These are phyloP conservation scores for Caenorhabditis panamensis DNA, from an alignment of 2,888 invertebrate species.

Conservation along the genomic window DNA sequence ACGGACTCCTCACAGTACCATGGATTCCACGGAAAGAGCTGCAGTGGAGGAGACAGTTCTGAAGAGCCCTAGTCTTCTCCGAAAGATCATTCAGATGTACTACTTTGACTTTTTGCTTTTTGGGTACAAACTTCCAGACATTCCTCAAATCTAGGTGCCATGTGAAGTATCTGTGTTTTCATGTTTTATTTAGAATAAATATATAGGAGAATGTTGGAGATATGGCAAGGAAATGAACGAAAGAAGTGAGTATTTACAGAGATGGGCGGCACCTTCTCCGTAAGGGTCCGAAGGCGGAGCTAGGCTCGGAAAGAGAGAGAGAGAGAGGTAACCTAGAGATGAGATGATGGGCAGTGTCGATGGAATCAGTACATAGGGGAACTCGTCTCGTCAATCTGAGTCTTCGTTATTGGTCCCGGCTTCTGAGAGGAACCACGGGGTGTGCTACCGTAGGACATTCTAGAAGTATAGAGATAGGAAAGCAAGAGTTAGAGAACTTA, in stretches of 20 bases:
- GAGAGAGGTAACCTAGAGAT: constrained; percentile 51
- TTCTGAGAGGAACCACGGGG: constrained; percentile 41
- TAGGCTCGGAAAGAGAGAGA: constrained; percentile 24
- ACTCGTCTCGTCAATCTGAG: constrained; percentile 54
- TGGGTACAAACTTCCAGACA: constrained; percentile 55
- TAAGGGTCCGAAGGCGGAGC: constrained; percentile 31
- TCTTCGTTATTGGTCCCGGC: constrained; percentile 51
- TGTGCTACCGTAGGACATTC: constrained; percentile 59
- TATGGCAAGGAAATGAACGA: constrained; percentile 37
- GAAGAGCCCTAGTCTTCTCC: constrained; percentile 36
- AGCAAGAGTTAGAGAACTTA: constrained; percentile 18
- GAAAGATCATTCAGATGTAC: constrained; percentile 60
- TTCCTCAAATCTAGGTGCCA: constrained; percentile 15
- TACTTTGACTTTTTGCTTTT: constrained; percentile 67
- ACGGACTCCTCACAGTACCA: constrained; percentile 49
- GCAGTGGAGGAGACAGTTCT: constrained; percentile 38
- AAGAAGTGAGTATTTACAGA: constrained; percentile 24
- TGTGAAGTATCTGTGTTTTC: not conserved
- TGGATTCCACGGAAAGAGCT: constrained; percentile 41
- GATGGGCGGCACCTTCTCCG: constrained; percentile 25
- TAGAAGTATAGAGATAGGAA: constrained; percentile 13
- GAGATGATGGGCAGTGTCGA: constrained; percentile 7
- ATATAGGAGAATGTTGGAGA: constrained; percentile 36
- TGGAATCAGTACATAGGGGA: constrained; percentile 49
- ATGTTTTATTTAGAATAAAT: no score